Evolutionary conservation across 2,113 vertebrate genomes (phyloP).

Genomic region (Corythornis vintsioides): DNA sequence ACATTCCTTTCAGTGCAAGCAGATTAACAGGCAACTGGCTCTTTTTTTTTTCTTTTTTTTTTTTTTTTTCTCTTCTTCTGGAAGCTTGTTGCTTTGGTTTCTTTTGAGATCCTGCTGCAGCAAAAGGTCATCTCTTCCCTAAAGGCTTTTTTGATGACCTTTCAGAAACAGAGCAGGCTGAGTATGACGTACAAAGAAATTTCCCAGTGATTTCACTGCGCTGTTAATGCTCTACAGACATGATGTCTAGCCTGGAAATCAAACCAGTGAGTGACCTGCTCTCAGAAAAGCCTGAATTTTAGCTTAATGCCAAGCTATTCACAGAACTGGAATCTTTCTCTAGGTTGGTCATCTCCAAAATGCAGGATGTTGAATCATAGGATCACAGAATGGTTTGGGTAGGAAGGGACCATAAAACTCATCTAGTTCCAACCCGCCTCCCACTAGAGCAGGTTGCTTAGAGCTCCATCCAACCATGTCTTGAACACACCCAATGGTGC

Average conservation of each 20-base stretch:
- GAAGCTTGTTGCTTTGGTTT: neutral
- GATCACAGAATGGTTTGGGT: no score
- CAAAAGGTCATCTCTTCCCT: neutral
- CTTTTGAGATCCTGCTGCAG: neutral
- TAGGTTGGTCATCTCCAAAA: neutral
- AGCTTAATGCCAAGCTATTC: neutral
- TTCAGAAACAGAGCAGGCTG: neutral
- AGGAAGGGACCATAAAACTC: no score
- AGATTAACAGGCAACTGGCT: neutral
- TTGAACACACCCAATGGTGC: no score
- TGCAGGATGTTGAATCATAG: neutral
- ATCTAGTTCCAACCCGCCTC: no score
- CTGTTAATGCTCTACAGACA: neutral
- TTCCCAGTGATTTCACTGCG: neutral
- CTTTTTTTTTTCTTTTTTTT: neutral
- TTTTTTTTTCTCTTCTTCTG: neutral
- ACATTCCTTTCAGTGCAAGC: neutral
- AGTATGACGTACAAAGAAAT: neutral
- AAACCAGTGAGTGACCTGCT: neutral
- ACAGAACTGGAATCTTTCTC: neutral
- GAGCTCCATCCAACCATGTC: no score
- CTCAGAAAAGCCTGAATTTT: neutral
- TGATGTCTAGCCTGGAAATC: neutral
- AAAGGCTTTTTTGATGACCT: neutral
- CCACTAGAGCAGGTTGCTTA: no score